Conservation (phyloP, 2,888 invertebrate species). For the Chymomyza fuscimana region DNA sequence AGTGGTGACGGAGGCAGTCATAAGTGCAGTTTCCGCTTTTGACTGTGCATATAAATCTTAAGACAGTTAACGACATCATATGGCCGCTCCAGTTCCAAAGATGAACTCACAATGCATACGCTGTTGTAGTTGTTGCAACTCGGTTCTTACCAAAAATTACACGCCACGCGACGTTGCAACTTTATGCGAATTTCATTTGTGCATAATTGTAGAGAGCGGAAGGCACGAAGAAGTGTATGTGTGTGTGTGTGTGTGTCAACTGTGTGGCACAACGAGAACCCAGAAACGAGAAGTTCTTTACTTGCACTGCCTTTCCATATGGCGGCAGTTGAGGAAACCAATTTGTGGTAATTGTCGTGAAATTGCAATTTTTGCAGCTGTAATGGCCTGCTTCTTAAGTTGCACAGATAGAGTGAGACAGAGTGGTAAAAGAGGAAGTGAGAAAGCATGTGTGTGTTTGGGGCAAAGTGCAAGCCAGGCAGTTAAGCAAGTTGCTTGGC, state of each 20-base stretch:
- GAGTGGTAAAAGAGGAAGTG: not conserved
- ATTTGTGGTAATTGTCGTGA: slow-evolving; percentile 75
- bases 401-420: slow-evolving; percentile 24
- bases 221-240: slow-evolving; percentile 21
- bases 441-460: not conserved
- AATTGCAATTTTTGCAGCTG: slow-evolving; percentile 73
- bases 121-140: slow-evolving; percentile 13
- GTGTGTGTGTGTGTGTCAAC: not conserved
- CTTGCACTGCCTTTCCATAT: not conserved
- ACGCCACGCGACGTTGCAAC: slow-evolving; percentile 37
- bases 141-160: slow-evolving; percentile 52
- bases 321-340: slow-evolving; percentile 67
- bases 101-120: slow-evolving; percentile 46
- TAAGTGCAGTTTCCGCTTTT: slow-evolving; percentile 69
- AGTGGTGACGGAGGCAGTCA: slow-evolving; percentile 23
- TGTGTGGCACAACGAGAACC: slow-evolving; percentile 15
- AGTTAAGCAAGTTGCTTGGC: slow-evolving; percentile 6
- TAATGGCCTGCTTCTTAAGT: slow-evolving; percentile 52
- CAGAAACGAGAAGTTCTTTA: not conserved
- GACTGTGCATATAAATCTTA: slow-evolving; percentile 67
- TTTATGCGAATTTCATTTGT: slow-evolving; percentile 43
- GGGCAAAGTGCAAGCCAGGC: not conserved
- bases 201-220: slow-evolving; percentile 52
- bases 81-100: slow-evolving; percentile 43
- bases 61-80: slow-evolving; percentile 71